Evolutionary conservation across 2,113 vertebrate species (phyloP).

Genomic region (Anseranas semipalmata): DNA sequence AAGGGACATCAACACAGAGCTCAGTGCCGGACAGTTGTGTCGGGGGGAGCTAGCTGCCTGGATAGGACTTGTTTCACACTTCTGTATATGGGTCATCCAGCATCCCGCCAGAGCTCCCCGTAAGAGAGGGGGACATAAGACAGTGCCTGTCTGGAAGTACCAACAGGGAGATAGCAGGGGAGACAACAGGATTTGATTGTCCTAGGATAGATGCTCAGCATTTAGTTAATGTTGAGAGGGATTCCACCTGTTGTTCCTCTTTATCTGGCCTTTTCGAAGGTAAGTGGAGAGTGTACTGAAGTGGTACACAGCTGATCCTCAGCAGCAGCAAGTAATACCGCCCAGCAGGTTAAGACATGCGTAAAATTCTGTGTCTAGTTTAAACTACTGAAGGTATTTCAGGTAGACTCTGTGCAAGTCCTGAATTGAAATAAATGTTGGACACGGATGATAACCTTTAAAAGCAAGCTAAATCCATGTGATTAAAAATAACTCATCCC

Average conservation of each 20-base stretch:
- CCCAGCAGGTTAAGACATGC: not conserved
- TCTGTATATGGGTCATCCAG: not conserved
- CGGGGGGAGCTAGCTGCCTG: not conserved
- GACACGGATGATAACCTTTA: not conserved
- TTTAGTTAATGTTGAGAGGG: not conserved
- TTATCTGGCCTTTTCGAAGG: not conserved
- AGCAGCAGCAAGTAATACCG: not conserved
- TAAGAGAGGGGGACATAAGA: not conserved
- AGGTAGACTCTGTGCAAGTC: not conserved
- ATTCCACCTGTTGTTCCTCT: not conserved
- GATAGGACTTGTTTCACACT: not conserved
- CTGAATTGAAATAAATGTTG: not conserved
- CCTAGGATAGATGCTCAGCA: not conserved
- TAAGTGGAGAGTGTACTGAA: not conserved
- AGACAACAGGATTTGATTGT: not conserved
- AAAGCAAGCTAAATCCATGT: not conserved
- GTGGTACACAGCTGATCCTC: not conserved
- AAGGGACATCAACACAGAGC: not conserved
- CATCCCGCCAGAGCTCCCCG: not conserved
- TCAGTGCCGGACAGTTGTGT: not conserved
- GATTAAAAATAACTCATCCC: not conserved
- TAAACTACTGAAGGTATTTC: not conserved
- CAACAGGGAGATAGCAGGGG: not conserved
- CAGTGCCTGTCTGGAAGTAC: not conserved
- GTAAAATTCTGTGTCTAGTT: not conserved